phyloP scores from a whole-genome alignment of 2,888 invertebrate species.

The Rutpela maculata region DNA sequence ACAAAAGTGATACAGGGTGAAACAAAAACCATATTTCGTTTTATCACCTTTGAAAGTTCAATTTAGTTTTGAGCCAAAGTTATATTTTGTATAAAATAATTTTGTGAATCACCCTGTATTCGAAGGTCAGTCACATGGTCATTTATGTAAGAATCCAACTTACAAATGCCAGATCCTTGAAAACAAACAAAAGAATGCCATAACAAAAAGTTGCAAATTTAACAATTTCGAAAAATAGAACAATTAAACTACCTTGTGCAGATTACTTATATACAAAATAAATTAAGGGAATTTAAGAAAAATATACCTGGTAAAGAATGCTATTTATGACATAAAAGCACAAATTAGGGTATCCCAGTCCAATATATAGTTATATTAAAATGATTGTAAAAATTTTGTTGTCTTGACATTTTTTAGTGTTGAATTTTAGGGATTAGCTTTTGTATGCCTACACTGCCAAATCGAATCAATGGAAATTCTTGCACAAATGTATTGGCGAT shows the following conservation, averaged over 20 bases:
- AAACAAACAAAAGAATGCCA: neutral
- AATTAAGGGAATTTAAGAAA: conserved; percentile 15
- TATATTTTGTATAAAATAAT: conserved; percentile 9
- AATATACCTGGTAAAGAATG: neutral
- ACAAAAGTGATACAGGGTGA: conserved; percentile 34
- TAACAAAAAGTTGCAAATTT: conserved; percentile 5
- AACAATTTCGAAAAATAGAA: neutral
- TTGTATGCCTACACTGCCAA: no score
- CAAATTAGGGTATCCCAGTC: conserved; percentile 19
- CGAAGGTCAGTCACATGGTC: conserved; percentile 57
- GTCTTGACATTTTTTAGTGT: no score
- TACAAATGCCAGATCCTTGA: conserved; percentile 53
- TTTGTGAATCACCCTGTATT: conserved; percentile 18
- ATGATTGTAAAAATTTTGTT: no score
- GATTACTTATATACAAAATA: conserved; percentile 35
- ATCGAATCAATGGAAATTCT: no score
- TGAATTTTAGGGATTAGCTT: no score
- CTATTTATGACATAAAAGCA: neutral
- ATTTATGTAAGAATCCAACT: conserved; percentile 51
- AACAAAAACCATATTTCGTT: neutral
- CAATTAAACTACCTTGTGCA: conserved; percentile 26
- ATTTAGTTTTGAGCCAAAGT: conserved; percentile 3
- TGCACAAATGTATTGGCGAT: no score
- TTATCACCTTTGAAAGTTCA: conserved; percentile 6
- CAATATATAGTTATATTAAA: neutral